Evolutionary conservation across 2,797 vertebrate species (phyloP).

Genomic region (Spheniscus humboldti): DNA sequence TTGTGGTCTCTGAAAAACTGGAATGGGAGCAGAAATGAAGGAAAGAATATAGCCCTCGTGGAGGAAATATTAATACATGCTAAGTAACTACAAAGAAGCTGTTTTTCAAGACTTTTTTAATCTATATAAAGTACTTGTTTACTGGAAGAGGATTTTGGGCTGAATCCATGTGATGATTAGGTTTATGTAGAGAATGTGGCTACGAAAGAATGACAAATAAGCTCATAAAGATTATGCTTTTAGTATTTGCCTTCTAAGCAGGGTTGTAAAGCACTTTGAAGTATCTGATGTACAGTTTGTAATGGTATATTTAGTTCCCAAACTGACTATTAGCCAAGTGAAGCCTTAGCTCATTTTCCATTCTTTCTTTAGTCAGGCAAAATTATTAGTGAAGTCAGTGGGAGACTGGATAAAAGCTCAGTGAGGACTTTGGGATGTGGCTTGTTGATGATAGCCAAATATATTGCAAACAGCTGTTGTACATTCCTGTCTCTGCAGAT

Average conservation of each 20-base stretch:
- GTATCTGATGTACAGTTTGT: not conserved
- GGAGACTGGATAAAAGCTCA: not conserved
- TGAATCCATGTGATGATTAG: not conserved
- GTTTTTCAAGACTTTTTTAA: not conserved
- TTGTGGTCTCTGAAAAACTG: slow-evolving; percentile 18
- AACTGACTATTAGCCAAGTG: not conserved
- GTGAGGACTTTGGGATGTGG: not conserved
- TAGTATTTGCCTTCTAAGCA: not conserved
- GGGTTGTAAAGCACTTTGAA: not conserved
- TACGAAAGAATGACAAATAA: not conserved
- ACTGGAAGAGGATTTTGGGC: not conserved
- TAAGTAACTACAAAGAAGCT: not conserved
- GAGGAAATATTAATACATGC: not conserved
- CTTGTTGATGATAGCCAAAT: not conserved
- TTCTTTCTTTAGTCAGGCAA: not conserved
- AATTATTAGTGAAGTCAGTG: not conserved
- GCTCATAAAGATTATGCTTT: not conserved
- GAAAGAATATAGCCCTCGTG: not conserved
- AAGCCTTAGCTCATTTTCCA: slow-evolving; percentile 1
- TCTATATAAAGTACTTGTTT: not conserved
- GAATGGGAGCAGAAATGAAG: not conserved
- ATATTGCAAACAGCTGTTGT: not conserved
- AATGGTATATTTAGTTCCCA: not conserved
- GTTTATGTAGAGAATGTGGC: not conserved
- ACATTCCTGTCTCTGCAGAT: not conserved